Conservation (phyloP, 2,888 invertebrate genomes). For the Agonopterix subpropinquella region DNA sequence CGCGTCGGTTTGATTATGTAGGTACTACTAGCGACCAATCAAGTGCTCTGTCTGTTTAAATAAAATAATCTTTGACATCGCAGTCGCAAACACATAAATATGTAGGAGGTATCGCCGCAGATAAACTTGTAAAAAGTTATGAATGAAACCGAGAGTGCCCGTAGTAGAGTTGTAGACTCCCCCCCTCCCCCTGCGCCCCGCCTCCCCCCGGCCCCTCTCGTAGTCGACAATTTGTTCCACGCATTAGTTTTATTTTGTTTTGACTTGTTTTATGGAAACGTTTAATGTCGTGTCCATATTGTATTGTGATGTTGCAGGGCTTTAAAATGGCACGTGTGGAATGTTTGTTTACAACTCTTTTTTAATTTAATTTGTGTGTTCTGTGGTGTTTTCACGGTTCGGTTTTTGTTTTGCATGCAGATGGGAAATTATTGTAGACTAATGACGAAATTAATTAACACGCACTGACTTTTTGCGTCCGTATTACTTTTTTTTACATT, state of each 20-base stretch:
- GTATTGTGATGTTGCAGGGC: too few species aligned
- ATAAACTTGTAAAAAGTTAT: constrained; percentile 77
- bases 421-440: too few species aligned
- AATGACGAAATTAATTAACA: too few species aligned
- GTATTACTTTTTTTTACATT: too few species aligned
- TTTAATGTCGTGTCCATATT: constrained; percentile 19
- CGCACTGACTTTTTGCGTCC: too few species aligned
- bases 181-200: constrained; percentile 21
- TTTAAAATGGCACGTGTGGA: too few species aligned
- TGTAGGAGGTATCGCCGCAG: constrained; percentile 70
- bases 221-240: constrained; percentile 58
- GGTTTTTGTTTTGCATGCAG: too few species aligned
- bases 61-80: constrained; percentile 46
- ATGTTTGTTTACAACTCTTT: background rate
- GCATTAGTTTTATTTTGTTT: constrained; percentile 69
- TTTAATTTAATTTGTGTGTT: background rate
- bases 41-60: background rate
- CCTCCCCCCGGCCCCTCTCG: constrained; percentile 23
- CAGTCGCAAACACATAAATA: constrained; percentile 72
- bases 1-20: too few species aligned
- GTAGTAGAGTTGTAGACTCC: constrained; percentile 69
- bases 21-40: background rate
- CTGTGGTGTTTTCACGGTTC: background rate
- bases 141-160: constrained; percentile 74
- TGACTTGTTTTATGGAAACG: constrained; percentile 53